Evolutionary conservation across 2,113 vertebrate genomes (phyloP).

Genomic region (Psammodynastes pulverulentus): DNA sequence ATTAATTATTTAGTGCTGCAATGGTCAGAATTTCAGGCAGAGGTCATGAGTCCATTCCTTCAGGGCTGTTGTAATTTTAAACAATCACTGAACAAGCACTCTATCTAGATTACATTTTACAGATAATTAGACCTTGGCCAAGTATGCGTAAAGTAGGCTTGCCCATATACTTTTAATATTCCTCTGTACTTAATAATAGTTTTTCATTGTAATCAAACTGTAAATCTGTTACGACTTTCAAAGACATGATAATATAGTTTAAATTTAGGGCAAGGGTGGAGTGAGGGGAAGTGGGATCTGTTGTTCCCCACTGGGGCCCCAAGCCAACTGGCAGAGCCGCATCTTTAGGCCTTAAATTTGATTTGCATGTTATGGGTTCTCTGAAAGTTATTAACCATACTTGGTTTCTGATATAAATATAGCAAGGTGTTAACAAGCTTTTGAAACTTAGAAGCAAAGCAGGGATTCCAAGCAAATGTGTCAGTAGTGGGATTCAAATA

Average conservation of each 20-base stretch:
- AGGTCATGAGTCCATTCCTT: background rate
- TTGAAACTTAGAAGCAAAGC: background rate
- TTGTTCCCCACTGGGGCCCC: background rate
- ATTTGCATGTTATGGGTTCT: background rate
- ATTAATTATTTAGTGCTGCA: background rate
- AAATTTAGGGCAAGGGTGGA: background rate
- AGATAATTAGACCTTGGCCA: background rate
- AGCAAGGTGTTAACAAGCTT: background rate
- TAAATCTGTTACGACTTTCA: background rate
- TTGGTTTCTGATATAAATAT: background rate
- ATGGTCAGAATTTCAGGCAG: background rate
- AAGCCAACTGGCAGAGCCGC: background rate
- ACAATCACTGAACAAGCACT: background rate
- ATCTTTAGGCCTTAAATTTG: background rate
- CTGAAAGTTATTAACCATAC: background rate
- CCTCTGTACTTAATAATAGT: background rate
- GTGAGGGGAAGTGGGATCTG: background rate
- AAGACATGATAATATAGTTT: background rate
- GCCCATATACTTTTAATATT: background rate
- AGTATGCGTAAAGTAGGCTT: background rate
- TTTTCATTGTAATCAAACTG: background rate
- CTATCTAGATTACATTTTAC: background rate
- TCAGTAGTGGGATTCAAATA: no score
- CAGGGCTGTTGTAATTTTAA: background rate
- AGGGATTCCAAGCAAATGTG: background rate